Evolutionary conservation across 2,797 vertebrate species (phyloP).

Genomic region (Psittacula derbiana): DNA sequence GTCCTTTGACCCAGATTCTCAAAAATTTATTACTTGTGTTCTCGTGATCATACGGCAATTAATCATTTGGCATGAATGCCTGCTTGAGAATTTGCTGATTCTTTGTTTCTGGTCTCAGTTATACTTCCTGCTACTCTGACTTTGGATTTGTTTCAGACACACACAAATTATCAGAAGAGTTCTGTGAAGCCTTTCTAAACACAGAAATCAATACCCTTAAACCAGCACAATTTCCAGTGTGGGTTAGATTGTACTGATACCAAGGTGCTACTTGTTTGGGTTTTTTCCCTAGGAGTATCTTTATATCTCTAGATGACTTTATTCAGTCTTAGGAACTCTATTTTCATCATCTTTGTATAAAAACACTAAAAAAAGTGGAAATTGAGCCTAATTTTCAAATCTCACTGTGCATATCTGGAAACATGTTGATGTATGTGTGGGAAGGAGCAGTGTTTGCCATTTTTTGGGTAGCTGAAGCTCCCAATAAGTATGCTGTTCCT

Average conservation of each 20-base stretch:
- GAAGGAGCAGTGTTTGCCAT: background rate
- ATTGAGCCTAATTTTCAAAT: background rate
- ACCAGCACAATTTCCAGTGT: background rate
- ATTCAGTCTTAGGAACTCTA: background rate
- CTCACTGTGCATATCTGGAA: background rate
- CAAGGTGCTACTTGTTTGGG: background rate
- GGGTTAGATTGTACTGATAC: background rate
- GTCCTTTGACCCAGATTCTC: background rate
- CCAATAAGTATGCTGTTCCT: background rate
- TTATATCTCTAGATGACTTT: background rate
- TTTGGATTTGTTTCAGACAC: background rate
- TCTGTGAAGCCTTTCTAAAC: background rate
- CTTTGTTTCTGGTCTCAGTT: background rate
- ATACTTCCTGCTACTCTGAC: background rate
- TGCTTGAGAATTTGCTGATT: conserved; percentile 10
- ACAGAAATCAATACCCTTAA: conserved; percentile 10
- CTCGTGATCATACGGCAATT: background rate
- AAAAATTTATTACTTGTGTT: conserved; percentile 2
- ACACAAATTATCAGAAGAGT: background rate
- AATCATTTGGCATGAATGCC: conserved; percentile 6
- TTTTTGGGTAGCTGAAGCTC: background rate
- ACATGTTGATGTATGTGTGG: background rate
- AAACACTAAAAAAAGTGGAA: background rate
- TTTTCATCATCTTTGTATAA: background rate
- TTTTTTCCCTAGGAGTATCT: background rate